Percentiles rank a stretch among this genome's conserved stretches.
phyloP scores from a whole-genome alignment of 2,797 vertebrate genomes.

The Notoglanidium macrostoma region DNA sequence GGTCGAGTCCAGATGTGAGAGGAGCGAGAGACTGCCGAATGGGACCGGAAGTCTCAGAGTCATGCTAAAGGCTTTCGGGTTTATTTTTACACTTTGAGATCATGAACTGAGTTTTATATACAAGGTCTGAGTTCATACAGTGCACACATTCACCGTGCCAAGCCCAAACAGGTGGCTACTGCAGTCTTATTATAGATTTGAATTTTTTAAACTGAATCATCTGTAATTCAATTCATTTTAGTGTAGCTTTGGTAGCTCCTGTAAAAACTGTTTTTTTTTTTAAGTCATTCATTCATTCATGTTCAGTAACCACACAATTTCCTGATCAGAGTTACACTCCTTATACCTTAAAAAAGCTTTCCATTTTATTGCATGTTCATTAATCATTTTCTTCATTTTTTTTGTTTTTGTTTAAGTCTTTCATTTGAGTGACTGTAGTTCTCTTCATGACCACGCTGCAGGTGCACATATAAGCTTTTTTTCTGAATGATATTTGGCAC shows the following conservation, averaged over 20 bases:
- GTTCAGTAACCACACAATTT: too few species aligned
- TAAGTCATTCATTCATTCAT: neutral
- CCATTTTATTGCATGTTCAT: neutral
- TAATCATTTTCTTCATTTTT: neutral
- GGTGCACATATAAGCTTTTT: neutral
- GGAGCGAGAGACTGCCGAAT: constrained; percentile 48
- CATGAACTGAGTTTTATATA: constrained; percentile 33
- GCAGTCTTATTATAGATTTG: neutral
- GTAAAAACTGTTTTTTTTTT: too few species aligned
- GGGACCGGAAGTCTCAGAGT: constrained; percentile 66
- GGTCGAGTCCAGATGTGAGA: constrained; percentile 57
- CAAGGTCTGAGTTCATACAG: constrained; percentile 37
- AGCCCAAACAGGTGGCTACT: neutral
- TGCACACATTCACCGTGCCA: neutral
- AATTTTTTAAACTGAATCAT: neutral
- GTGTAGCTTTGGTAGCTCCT: neutral
- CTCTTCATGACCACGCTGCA: neutral
- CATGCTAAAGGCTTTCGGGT: neutral
- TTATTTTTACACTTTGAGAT: constrained; percentile 63
- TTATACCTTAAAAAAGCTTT: neutral
- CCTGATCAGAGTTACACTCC: neutral
- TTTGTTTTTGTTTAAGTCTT: neutral
- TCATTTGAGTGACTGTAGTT: neutral
- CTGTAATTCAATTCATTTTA: neutral
- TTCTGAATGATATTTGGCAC: neutral